phyloP scores from a whole-genome alignment of 2,888 invertebrate species.

The Macrosoma leucophasiata region DNA sequence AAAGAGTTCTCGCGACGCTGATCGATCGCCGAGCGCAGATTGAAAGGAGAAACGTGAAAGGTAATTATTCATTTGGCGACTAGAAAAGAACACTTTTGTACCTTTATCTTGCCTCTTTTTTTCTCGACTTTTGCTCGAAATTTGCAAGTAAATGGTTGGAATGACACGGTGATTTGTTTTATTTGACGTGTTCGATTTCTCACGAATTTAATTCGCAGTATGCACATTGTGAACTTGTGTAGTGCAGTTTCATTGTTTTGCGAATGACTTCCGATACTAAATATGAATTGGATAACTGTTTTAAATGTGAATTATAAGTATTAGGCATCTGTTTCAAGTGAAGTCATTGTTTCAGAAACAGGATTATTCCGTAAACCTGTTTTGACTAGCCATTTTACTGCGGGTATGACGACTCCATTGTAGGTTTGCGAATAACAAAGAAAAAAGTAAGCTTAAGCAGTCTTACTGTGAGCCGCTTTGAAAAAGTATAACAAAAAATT shows the following conservation, averaged over 20 bases:
- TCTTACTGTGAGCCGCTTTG: constrained; percentile 11
- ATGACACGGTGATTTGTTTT: constrained; percentile 70
- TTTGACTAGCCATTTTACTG: too few species aligned
- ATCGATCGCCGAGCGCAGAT: constrained; percentile 70
- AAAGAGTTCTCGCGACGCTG: constrained; percentile 73
- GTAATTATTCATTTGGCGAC: constrained; percentile 75
- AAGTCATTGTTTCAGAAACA: too few species aligned
- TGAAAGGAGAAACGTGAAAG: constrained; percentile 74
- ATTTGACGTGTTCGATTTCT: constrained; percentile 55
- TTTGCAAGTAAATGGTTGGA: constrained; percentile 73
- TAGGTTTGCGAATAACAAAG: constrained; percentile 3
- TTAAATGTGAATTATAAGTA: too few species aligned
- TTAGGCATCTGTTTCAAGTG: too few species aligned
- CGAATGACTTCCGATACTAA: too few species aligned
- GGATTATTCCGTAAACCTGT: too few species aligned
- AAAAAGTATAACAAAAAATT: constrained; percentile 47
- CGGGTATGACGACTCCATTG: neutral
- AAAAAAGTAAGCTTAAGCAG: constrained; percentile 5
- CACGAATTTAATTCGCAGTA: constrained; percentile 45
- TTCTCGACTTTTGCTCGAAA: constrained; percentile 70
- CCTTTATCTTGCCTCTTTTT: constrained; percentile 69
- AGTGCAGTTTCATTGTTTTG: neutral
- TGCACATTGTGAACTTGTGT: constrained; percentile 1
- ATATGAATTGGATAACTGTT: too few species aligned
- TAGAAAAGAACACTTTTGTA: constrained; percentile 75